Evolutionary conservation across 2,797 vertebrate genomes (phyloP), one percentile per base, ranked within the genome.

Genomic region (Semotilus atromaculatus): DNA sequence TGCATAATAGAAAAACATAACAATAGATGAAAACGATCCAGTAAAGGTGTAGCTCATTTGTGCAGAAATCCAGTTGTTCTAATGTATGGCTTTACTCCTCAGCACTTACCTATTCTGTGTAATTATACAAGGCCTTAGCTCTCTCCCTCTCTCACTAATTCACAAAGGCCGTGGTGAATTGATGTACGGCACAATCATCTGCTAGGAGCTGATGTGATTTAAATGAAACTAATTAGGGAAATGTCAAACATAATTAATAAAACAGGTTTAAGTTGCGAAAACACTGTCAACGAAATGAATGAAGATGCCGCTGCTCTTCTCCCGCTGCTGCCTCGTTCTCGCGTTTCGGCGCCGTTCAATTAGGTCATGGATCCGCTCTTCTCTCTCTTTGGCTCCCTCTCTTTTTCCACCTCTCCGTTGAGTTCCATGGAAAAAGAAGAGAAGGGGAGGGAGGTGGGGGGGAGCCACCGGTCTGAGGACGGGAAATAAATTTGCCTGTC

Each of bases 141-240:
- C 90, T 84, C 80, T 86, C 74, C 87, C 81, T 87, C 88, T 87
- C 66, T 87, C 84, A 90, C 85, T 88, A 84, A 81, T 89, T 90
- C 87, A 81, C 87, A 87, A 89, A 82, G 85, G 91, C 92, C 71
- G 92, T 86, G 86, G 93, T 89, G 93, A 96, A 94, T 96, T 97
- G 96, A 97, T 97, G 93, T 96, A 97, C 96, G 95, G 95, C 92
- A 94, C 94, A 95, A 95, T 96, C 92, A 91, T 97, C 96, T 96
- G 94, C 95, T 96, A 91, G 94, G 93, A 95, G 96, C 96, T 96
- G 96, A 98, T 97, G 96, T 97, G 97, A 97, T 97, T 96, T 97
- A 98, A 97, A 97, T 97, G 95, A 97, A 97, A 97, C 95, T 96
- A 96, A 97, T 97, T 97, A 97, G 95, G 95, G 95, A 95, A 95